Evolutionary conservation across 2,113 vertebrate species (phyloP).

Genomic region (Alosa alosa): DNA sequence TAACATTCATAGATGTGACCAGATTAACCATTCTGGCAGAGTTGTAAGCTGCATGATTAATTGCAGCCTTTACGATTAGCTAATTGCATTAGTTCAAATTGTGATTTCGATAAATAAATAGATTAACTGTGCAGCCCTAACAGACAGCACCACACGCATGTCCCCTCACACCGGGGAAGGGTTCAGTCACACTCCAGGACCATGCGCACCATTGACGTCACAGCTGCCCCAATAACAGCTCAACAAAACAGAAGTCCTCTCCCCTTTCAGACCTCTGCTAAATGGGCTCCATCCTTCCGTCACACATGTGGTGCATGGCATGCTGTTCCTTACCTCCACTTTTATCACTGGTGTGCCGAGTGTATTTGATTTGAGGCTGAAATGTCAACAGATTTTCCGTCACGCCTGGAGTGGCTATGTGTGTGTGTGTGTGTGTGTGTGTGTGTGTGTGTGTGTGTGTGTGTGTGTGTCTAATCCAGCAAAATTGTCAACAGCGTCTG

Average conservation of each 20-base stretch:
- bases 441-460: no score
- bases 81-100: no score
- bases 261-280: not conserved
- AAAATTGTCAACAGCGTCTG: conserved; percentile 32
- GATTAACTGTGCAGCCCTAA: no score
- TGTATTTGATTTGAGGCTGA: conserved; percentile 35
- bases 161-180: not conserved
- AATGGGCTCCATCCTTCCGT: not conserved
- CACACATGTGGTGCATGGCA: not conserved
- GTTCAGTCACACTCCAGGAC: not conserved
- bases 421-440: no score
- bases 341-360: not conserved
- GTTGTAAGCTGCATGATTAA: no score
- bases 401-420: conserved; percentile 22
- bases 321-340: not conserved
- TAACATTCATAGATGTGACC: no score
- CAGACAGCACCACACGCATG: not conserved
- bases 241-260: not conserved
- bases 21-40: no score
- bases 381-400: conserved; percentile 41
- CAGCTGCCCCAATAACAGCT: not conserved
- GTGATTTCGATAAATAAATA: no score
- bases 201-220: not conserved
- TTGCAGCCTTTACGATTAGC: no score
- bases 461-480: conserved; percentile 17